A percentile compares a stretch with the other conserved stretches of the same genome.
Evolutionary conservation across 2,113 vertebrate genomes (phyloP).

Genomic region (Zosterops lateralis): DNA sequence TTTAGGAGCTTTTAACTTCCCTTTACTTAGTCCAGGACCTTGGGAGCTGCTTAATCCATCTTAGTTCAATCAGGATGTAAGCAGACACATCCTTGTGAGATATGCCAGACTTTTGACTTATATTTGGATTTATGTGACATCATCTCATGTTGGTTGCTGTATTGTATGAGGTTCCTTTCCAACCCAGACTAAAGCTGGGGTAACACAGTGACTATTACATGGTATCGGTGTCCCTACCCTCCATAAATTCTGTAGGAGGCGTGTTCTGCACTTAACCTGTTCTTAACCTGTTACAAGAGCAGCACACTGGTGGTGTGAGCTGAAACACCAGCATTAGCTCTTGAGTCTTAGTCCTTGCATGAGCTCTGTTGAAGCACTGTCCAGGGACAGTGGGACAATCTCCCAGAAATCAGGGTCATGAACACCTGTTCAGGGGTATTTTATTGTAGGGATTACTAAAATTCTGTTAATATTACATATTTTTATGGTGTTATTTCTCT

Average conservation of each 20-base stretch:
- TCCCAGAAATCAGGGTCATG: not conserved
- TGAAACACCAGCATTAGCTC: not conserved
- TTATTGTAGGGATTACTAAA: slow-evolving; percentile 7
- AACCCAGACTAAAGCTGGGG: not conserved
- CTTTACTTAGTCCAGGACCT: not conserved
- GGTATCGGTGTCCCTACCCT: not conserved
- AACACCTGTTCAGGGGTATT: not conserved
- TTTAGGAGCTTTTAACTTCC: not conserved
- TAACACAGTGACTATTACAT: fast-evolving
- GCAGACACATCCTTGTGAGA: not conserved
- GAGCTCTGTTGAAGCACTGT: not conserved
- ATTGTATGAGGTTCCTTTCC: not conserved
- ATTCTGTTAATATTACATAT: not conserved
- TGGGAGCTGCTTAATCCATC: not conserved
- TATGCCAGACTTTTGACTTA: not conserved
- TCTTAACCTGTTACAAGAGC: not conserved
- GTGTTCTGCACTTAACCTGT: not conserved
- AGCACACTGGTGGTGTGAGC: not conserved
- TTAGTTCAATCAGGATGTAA: not conserved
- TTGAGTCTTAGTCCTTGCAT: not conserved
- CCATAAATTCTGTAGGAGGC: not conserved
- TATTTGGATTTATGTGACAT: not conserved
- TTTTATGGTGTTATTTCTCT: not conserved
- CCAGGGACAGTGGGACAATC: not conserved
- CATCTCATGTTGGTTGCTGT: not conserved